Percentiles rank a stretch among this genome's conserved stretches.
Conservation (phyloP, 2,888 invertebrate genomes). For the Suillia variegata region DNA sequence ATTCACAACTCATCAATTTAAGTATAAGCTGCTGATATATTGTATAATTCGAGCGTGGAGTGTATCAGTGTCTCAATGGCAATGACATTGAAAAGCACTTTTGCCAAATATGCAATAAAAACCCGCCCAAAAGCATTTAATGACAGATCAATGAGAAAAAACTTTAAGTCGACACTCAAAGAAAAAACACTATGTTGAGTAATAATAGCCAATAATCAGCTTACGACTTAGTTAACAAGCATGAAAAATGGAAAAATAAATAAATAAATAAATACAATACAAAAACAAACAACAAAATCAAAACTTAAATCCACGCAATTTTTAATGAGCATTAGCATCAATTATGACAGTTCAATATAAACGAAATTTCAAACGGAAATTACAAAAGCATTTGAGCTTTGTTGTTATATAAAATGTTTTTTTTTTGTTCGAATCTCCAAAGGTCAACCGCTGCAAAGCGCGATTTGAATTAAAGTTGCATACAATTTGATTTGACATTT, state of each 20-base stretch:
- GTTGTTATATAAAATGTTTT: no score
- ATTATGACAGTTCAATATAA: no score
- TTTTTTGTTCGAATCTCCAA: no score
- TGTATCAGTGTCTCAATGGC: constrained; percentile 25
- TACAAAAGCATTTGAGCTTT: no score
- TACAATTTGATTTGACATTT: no score
- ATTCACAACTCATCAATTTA: no score
- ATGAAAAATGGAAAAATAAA: neutral
- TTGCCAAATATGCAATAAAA: constrained; percentile 7
- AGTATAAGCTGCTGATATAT: no score
- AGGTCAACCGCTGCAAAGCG: no score
- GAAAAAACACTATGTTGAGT: neutral
- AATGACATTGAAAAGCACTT: constrained; percentile 45
- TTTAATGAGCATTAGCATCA: no score
- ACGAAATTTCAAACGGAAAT: no score
- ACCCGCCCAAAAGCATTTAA: neutral
- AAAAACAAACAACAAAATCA: neutral
- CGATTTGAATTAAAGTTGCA: no score
- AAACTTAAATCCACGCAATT: no score
- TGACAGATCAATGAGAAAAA: constrained; percentile 9
- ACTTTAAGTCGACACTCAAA: neutral
- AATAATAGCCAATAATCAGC: neutral
- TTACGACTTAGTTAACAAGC: neutral
- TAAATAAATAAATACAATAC: neutral
- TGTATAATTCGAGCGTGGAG: neutral